These are phyloP conservation scores for Apomyelois bistriatella DNA, from an alignment of 2,888 invertebrate species.

Conservation along the genomic window DNA sequence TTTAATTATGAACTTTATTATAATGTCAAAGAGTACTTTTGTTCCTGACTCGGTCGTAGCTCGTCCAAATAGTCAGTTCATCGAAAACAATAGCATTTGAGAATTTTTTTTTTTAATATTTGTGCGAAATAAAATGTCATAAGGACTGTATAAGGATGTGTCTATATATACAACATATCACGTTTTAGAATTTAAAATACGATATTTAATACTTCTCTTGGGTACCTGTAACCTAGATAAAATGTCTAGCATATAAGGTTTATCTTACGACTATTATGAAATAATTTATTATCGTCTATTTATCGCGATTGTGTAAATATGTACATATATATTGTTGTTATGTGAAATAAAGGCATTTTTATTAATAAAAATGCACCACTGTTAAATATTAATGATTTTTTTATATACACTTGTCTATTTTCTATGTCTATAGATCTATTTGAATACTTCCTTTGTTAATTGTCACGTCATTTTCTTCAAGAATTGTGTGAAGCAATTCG, in stretches of 20 bases:
- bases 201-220: conserved; percentile 20
- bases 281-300: not conserved
- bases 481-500: no score
- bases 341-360: not conserved
- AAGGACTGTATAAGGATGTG: conserved; percentile 11
- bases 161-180: conserved; percentile 24
- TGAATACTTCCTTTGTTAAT: no score
- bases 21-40: no score
- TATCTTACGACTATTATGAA: not conserved
- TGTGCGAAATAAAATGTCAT: conserved; percentile 1
- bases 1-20: no score
- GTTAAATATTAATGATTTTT: not conserved
- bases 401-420: no score
- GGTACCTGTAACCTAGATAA: conserved; percentile 22
- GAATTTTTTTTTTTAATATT: no score
- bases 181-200: conserved; percentile 20
- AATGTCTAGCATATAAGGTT: conserved; percentile 6
- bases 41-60: no score
- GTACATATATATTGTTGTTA: conserved; percentile 7
- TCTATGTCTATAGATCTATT: no score
- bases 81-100: no score
- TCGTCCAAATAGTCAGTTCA: no score
- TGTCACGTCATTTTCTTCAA: no score
- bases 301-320: conserved; percentile 5
- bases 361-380: not conserved